Evolutionary conservation across 2,113 vertebrate genomes (phyloP), one percentile per base, ranked within the genome.

Genomic region (Melanocharis versteri): DNA sequence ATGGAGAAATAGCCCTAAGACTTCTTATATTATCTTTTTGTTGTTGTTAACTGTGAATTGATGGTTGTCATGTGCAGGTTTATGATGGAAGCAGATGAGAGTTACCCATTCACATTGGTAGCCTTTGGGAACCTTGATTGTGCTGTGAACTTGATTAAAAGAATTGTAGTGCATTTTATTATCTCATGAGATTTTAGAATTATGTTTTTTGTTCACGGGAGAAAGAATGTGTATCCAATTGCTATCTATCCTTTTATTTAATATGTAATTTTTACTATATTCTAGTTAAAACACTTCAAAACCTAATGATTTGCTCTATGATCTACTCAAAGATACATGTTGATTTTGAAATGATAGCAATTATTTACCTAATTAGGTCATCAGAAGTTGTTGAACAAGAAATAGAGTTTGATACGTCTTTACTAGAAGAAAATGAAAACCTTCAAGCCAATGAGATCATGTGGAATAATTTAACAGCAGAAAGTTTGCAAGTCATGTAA

Each of bases 381-480:
- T 98, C 98, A 9, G 98, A 98, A 98, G 95, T 97, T 75, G 97
- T 98, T 31, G 98, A 99, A 89, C 98, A 98, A 64, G 98, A 96
- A 88, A 98, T 99, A 95, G 99, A 99, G 76, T 99, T 99, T 94
- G 99, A 99, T 87, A 95, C 97, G 0, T 98, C 98, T 28, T 97
- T 99, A 69, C 92, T 99, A 96, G 99, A 99, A 94, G 99, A 99
- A 96, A 99, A 98, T 5, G 99, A 99, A 97, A 99, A 98, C 91
- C 98, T 99, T 90, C 98, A 99, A 73, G 99, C 98, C 91, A 99
- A 99, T 97, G 99, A 99, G 83, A 99, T 99, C 79, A 98, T 99
- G 96, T 99, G 99, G 99, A 99, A 99, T 98, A 99, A 99, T 75
- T 98, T 99, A 97, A 99, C 99, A 10, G 99, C 98, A 54, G 99